Percentiles rank a stretch among this genome's conserved stretches.
Conservation (phyloP, 2,888 invertebrate genomes). For the Leptinotarsa tumamoca region DNA sequence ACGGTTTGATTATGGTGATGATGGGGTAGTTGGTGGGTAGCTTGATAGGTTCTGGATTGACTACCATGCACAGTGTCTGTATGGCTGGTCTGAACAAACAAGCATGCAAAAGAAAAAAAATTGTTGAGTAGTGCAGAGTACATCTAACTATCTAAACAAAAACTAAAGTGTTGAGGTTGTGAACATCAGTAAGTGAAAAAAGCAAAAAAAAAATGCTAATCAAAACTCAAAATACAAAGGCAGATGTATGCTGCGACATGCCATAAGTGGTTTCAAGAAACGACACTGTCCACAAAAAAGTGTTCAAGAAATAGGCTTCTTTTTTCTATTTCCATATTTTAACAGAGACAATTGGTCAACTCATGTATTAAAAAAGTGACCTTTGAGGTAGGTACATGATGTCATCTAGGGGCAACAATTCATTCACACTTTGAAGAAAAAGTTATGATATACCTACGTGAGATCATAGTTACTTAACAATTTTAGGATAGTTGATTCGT, state of each 20-base stretch:
- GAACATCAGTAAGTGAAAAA: constrained; percentile 45
- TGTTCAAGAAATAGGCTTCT: neutral
- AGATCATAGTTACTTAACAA: too few relatives aligned
- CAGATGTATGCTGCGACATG: constrained; percentile 53
- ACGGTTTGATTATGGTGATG: constrained; percentile 28
- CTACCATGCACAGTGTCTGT: constrained; percentile 47
- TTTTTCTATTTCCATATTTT: neutral
- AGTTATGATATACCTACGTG: too few relatives aligned
- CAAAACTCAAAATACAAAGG: constrained; percentile 62
- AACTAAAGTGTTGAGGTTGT: constrained; percentile 49
- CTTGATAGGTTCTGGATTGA: constrained; percentile 43
- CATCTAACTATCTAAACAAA: constrained; percentile 45
- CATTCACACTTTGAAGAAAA: too few relatives aligned
- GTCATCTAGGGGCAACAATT: too few relatives aligned
- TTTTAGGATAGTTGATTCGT: too few relatives aligned
- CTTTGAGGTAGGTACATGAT: too few relatives aligned
- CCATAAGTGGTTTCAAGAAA: constrained; percentile 34
- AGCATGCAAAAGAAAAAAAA: constrained; percentile 65
- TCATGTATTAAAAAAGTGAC: too few relatives aligned
- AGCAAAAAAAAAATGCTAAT: constrained; percentile 53
- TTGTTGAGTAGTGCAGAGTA: constrained; percentile 57
- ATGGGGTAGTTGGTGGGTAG: constrained; percentile 29
- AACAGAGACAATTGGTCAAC: neutral
- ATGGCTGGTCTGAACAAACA: constrained; percentile 55
- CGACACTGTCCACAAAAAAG: constrained; percentile 7